These are phyloP conservation scores for Pterostichus madidus DNA, from an alignment of 2,888 invertebrate species.

Conservation along the genomic window DNA sequence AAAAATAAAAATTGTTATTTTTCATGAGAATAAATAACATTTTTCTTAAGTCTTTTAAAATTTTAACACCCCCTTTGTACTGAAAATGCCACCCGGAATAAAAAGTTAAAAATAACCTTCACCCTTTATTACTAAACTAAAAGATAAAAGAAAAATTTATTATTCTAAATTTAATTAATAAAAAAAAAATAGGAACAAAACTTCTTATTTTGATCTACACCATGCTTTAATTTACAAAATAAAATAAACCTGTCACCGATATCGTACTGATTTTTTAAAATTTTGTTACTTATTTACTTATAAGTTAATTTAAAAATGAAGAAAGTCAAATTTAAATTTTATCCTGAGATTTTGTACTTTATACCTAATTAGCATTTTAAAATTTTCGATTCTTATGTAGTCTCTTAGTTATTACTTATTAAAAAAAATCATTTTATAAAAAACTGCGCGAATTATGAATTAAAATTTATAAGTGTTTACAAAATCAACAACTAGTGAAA, in stretches of 20 bases:
- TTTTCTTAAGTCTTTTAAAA: constrained; percentile 18
- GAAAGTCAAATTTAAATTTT: background rate
- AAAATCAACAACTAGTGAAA: constrained; percentile 44
- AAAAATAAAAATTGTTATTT: background rate
- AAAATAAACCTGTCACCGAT: constrained; percentile 34
- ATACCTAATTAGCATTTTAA: background rate
- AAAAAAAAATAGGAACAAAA: constrained; percentile 25
- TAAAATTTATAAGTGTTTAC: constrained; percentile 55
- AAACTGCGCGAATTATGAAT: background rate
- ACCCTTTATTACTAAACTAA: no score
- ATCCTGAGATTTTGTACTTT: no score
- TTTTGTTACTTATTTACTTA: no score
- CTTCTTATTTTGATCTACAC: constrained; percentile 22
- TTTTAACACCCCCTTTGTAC: constrained; percentile 35
- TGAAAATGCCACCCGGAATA: background rate
- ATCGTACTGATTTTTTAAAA: no score
- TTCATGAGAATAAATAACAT: constrained; percentile 26
- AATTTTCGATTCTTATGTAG: background rate
- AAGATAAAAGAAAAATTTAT: no score
- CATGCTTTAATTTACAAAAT: constrained; percentile 29
- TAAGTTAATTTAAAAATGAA: background rate
- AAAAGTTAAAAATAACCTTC: no score
- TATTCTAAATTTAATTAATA: constrained; percentile 11
- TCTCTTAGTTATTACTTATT: no score
- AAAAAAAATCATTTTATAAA: background rate